Evolutionary conservation across 2,797 vertebrate genomes (phyloP).

Genomic region (Rhyacichthys aspro): DNA sequence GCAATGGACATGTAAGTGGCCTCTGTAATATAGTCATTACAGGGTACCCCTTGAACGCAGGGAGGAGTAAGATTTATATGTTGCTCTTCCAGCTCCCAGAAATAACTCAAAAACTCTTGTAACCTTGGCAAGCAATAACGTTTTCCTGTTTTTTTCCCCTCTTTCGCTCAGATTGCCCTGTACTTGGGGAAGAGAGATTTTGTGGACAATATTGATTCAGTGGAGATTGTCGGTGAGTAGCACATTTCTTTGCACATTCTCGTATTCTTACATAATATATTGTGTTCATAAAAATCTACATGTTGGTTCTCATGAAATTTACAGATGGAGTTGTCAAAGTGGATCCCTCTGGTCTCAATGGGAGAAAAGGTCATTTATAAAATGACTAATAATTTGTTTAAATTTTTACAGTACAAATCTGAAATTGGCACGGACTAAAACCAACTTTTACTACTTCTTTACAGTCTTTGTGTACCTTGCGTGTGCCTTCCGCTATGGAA

Average conservation of each 20-base stretch:
- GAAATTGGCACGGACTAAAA: no score
- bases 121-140: conserved; percentile 41
- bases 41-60: conserved; percentile 37
- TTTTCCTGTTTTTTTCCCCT: conserved; percentile 31
- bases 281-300: conserved; percentile 8
- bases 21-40: conserved; percentile 54
- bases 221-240: conserved; percentile 86
- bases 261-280: background rate
- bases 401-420: background rate
- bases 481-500: conserved; percentile 90
- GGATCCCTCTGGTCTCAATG: conserved; percentile 85
- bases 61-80: conserved; percentile 49
- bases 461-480: conserved; percentile 88
- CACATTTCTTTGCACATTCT: conserved; percentile 2
- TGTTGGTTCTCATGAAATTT: conserved; percentile 26
- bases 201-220: conserved; percentile 85
- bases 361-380: conserved; percentile 83
- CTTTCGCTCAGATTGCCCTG: conserved; percentile 82
- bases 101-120: conserved; percentile 51
- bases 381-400: background rate
- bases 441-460: conserved; percentile 6
- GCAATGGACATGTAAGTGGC: conserved; percentile 85
- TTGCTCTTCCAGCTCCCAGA: conserved; percentile 47
- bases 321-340: conserved; percentile 88
- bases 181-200: conserved; percentile 92